These are phyloP conservation scores for Drosophila biarmipes DNA, from an alignment of 1,140 invertebrate genomes.

Conservation along the genomic window DNA sequence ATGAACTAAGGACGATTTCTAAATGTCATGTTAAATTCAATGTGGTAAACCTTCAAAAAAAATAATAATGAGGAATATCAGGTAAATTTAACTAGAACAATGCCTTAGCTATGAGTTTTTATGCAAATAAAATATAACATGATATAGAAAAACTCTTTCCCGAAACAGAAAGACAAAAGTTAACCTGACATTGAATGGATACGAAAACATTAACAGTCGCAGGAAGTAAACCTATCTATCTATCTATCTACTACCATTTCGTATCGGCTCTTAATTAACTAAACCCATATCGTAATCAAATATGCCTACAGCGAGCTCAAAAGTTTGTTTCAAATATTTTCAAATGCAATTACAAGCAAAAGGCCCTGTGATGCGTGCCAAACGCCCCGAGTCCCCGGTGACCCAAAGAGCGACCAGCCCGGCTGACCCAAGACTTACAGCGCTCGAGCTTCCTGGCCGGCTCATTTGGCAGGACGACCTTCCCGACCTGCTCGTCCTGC, in stretches of 20 bases:
- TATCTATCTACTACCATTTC: background rate
- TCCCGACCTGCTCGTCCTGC: slow-evolving; percentile 48
- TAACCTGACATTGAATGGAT: no score
- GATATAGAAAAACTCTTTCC: no score
- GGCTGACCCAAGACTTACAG: slow-evolving; percentile 52
- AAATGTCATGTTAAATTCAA: no score
- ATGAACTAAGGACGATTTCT: no score
- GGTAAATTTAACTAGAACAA: no score
- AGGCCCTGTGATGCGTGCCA: slow-evolving; percentile 17
- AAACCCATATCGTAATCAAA: background rate
- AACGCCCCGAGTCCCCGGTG: slow-evolving; percentile 8
- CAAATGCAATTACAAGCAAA: slow-evolving; percentile 16
- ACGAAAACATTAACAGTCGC: no score
- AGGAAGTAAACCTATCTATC: no score
- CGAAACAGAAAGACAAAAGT: no score
- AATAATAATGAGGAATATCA: no score
- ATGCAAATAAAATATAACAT: no score
- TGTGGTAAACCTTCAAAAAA: no score
- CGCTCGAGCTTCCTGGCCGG: slow-evolving; percentile 49
- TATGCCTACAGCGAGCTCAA: background rate
- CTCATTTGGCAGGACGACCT: slow-evolving; percentile 52
- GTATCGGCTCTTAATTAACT: background rate
- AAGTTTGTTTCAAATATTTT: slow-evolving; percentile 23
- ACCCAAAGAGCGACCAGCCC: slow-evolving; percentile 8
- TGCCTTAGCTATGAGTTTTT: no score